Evolutionary conservation across 2,797 vertebrate genomes (phyloP).

Genomic region (Ammospiza maritima): DNA sequence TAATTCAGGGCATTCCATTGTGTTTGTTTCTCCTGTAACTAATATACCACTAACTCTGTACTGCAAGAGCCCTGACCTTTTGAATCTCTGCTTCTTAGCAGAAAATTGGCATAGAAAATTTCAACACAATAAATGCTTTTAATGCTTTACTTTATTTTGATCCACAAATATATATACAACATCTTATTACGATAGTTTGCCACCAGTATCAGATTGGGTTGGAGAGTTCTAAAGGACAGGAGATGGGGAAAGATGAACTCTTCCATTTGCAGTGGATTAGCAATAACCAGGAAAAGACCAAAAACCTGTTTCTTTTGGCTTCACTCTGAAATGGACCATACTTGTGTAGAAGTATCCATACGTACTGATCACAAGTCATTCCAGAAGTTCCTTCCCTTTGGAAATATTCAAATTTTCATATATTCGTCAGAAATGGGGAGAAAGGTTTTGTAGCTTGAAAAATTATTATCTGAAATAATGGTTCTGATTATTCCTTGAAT

Average conservation of each 20-base stretch:
- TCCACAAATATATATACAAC: constrained; percentile 65
- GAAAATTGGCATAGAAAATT: constrained; percentile 79
- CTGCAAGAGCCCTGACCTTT: constrained; percentile 75
- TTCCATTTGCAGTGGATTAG: constrained; percentile 60
- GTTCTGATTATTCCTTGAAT: not conserved
- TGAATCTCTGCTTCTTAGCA: constrained; percentile 67
- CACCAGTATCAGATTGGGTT: constrained; percentile 60
- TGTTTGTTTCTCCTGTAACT: constrained; percentile 79
- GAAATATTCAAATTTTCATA: constrained; percentile 1
- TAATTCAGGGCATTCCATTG: constrained; percentile 73
- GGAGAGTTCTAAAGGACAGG: constrained; percentile 57
- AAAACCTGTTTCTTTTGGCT: constrained; percentile 31
- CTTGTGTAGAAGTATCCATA: not conserved
- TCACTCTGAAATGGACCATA: constrained; percentile 17
- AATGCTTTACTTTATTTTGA: constrained; percentile 72
- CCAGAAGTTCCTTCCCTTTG: not conserved
- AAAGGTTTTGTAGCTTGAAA: not conserved
- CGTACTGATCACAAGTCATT: not conserved
- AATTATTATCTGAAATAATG: not conserved
- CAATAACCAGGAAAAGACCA: constrained; percentile 11
- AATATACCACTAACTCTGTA: constrained; percentile 73
- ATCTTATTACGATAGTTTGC: constrained; percentile 69
- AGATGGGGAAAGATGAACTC: constrained; percentile 58
- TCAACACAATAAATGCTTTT: constrained; percentile 73
- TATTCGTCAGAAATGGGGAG: constrained; percentile 12